Evolutionary conservation across 23 tunicate genomes (phyloP), one percentile per base, ranked within the genome.

Genomic region (Trididemnum miniatum): DNA sequence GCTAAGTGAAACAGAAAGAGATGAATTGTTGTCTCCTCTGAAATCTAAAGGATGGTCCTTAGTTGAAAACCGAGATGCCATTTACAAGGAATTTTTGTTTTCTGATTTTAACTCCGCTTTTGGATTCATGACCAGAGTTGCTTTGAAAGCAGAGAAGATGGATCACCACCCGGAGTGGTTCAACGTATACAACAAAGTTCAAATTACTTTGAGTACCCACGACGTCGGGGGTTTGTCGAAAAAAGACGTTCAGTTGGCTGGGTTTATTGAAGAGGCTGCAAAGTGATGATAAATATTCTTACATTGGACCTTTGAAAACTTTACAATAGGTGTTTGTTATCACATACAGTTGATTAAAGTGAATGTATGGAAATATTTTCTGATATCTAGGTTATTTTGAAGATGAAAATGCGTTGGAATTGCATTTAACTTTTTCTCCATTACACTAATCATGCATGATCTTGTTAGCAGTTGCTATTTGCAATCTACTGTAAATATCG

Each of bases 111-210:
- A 89, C 51, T 64, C 82, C 60, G 91, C 95, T 7, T 95, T 95
- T 85, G 99, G 99, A 3, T 95, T 95, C 51, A 95, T 95, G 99
- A 85, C 91, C 15, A 77, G 95, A 63, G 88, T 89, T 37, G 99
- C 99, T 52, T 64, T 95, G 34, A 71, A 82, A 71, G 99, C 99
- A 9, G 99, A 95, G 31, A 72, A 71, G 33, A 95, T 90, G 91
- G 71, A 91, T 63, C 99, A 95, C 59, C 99, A 95, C 76, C 99
- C 99, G 15, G 99, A 95, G 65, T 95, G 99, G 99, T 95, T 95
- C 79, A 95, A 95, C 71, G 95, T 89, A 7, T 95, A 95, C 65
- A 95, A 95, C 82, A 95, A 91, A 82, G 97, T 96, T 15, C 87
- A 90, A 79, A 76, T 96, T 1, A 96, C 96, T 20, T 37, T 96